Evolutionary conservation across 2,797 vertebrate species (phyloP), one percentile per base, ranked within the genome.

Genomic region (Etheostoma perlongum): DNA sequence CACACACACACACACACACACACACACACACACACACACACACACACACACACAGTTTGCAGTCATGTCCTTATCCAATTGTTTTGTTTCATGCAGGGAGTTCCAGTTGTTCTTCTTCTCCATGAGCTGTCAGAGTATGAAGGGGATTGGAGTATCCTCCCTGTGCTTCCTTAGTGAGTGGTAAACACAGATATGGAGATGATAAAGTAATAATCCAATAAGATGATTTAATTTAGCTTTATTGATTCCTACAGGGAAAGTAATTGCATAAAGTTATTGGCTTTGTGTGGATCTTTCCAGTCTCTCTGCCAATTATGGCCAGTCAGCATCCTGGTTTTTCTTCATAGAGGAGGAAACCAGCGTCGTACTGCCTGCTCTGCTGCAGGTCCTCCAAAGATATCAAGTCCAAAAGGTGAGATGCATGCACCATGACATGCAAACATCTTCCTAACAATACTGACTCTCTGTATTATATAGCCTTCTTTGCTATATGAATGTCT

Each of bases 291-390:
- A 36, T 90, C 6, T 74, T 71, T 83, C 2, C 82, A 94, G 93
- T 16, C 86, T 94, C 16, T 82, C 76, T 21, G 62, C 74, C 8
- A 27, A 60, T 33, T 90, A 80, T 9, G 80, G 93, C 23, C 83
- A 82, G 6, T 85, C 83, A 14, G 96, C 96, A 91, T 88, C 95
- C 0, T 98, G 97, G 97, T 94, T 98, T 91, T 92, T 98, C 91
- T 97, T 98, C 91, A 93, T 96, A 76, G 97, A 97, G 94, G 97
- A 99, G 93, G 96, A 96, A 73, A 97, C 97, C n/a, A 88, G 90
- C 59, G 83, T 98, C 83, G 74, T 67, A 13, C 79, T 97, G 10
- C 0, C 79, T 78, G 93, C 90, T 85, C 94, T 98, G 53, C 82
- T 96, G 79, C 89, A 92, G 81, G 91, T 94, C 47, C 92, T 97